Percentiles rank a stretch among this genome's conserved stretches.
Conservation (phyloP, 2,888 invertebrate genomes). For the Nyleta sp. region DNA sequence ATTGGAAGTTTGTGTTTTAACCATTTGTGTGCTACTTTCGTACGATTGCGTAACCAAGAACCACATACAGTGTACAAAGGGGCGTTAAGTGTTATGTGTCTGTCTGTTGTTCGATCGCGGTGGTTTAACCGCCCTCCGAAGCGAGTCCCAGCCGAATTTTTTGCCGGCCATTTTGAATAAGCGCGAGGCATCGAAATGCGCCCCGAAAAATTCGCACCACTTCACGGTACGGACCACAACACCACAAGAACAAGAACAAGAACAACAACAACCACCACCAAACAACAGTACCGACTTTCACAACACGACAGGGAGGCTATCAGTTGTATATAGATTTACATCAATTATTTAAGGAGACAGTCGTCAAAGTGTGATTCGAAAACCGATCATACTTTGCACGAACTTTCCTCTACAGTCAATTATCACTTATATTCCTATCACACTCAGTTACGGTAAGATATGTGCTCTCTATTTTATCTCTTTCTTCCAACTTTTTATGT, state of each 20-base stretch:
- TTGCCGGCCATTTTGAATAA: constrained; percentile 25
- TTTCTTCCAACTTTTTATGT: constrained; percentile 48
- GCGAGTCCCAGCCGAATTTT: constrained; percentile 65
- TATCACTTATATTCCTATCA: constrained; percentile 51
- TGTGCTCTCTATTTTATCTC: constrained; percentile 58
- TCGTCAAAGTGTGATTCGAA: constrained; percentile 31
- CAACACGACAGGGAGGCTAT: constrained; percentile 46
- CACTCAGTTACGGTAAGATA: constrained; percentile 65
- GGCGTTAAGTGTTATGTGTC: constrained; percentile 74
- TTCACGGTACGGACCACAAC: constrained; percentile 43
- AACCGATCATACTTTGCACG: constrained; percentile 28
- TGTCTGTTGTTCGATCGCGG: constrained; percentile 71
- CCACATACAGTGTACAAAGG: constrained; percentile 43
- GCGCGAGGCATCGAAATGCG: no score
- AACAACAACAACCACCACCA: constrained; percentile 12
- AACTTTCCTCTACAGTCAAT: constrained; percentile 38
- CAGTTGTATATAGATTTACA: constrained; percentile 22
- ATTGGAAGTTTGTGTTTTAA: constrained; percentile 31
- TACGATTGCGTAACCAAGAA: constrained; percentile 45
- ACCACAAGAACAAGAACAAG: constrained; percentile 59
- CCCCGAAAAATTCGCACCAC: constrained; percentile 33
- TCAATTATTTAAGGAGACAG: constrained; percentile 4
- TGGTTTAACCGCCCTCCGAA: constrained; percentile 53
- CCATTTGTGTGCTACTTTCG: constrained; percentile 49
- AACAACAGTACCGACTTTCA: constrained; percentile 57